These are phyloP conservation scores for Elanoides forficatus DNA, from an alignment of 2,113 vertebrate genomes.

Conservation along the genomic window DNA sequence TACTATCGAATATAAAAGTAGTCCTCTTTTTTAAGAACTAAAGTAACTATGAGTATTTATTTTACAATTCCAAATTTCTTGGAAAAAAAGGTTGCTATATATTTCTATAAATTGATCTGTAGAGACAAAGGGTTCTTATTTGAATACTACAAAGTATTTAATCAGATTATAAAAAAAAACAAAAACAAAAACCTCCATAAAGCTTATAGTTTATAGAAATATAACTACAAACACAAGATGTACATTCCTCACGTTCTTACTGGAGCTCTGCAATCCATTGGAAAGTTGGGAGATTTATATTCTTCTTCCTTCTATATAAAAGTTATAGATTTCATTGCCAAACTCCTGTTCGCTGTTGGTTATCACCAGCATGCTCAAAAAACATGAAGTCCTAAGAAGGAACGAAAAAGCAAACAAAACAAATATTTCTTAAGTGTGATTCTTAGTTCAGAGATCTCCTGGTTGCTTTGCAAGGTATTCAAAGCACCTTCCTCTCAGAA, in stretches of 20 bases:
- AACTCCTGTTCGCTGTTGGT: background rate
- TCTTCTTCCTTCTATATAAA: background rate
- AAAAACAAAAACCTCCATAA: background rate
- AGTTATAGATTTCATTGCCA: background rate
- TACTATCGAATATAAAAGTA: background rate
- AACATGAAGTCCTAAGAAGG: constrained; percentile 87
- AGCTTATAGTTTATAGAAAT: background rate
- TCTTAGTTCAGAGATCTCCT: background rate
- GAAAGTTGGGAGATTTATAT: background rate
- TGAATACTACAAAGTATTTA: background rate
- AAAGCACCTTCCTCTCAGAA: background rate
- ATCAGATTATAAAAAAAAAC: background rate
- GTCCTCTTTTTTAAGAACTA: background rate
- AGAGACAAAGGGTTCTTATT: background rate
- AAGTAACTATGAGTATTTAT: background rate
- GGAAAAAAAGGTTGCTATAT: background rate
- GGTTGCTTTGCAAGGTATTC: background rate
- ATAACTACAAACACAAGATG: background rate
- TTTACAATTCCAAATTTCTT: background rate
- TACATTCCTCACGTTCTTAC: background rate
- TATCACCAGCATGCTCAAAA: constrained; percentile 72
- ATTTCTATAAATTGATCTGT: background rate
- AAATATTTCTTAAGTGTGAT: background rate
- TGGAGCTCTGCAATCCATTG: background rate
- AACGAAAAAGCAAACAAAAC: constrained; percentile 7